Evolutionary conservation across 2,888 invertebrate genomes (phyloP).

Genomic region (Cantharis rustica): DNA sequence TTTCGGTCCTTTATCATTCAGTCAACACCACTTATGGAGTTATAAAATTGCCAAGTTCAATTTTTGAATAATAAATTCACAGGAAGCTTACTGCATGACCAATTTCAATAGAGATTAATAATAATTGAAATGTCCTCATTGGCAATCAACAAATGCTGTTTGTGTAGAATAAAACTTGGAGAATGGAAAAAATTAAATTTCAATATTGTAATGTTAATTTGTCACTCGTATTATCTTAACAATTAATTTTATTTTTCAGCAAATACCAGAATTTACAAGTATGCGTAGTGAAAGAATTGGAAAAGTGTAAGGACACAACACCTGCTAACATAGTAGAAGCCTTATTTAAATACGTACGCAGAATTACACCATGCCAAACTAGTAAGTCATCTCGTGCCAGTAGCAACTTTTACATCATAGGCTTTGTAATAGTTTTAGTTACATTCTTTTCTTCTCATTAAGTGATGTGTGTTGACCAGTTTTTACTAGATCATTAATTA

Average conservation of each 20-base stretch:
- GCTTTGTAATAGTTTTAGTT: neutral
- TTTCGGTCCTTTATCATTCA: neutral
- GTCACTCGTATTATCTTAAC: neutral
- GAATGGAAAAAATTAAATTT: neutral
- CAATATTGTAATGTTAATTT: neutral
- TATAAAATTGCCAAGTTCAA: neutral
- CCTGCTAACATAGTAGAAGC: constrained; percentile 81
- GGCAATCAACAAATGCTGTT: neutral
- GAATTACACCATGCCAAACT: constrained; percentile 65
- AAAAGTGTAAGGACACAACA: constrained; percentile 73
- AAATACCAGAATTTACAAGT: constrained; percentile 52
- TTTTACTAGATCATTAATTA: neutral
- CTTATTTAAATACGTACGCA: constrained; percentile 72
- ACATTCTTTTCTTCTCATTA: neutral
- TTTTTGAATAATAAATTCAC: neutral
- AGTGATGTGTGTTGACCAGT: neutral
- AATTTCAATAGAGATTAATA: neutral
- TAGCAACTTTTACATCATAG: neutral
- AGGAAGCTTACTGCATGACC: too few species aligned
- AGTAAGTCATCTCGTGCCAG: neutral
- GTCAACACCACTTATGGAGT: neutral
- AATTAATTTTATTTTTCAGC: neutral
- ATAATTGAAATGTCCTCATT: neutral
- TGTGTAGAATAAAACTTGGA: neutral
- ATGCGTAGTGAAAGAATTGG: constrained; percentile 67